Evolutionary conservation across 2,888 invertebrate species (phyloP).

Genomic region (Chymomyza amoena): DNA sequence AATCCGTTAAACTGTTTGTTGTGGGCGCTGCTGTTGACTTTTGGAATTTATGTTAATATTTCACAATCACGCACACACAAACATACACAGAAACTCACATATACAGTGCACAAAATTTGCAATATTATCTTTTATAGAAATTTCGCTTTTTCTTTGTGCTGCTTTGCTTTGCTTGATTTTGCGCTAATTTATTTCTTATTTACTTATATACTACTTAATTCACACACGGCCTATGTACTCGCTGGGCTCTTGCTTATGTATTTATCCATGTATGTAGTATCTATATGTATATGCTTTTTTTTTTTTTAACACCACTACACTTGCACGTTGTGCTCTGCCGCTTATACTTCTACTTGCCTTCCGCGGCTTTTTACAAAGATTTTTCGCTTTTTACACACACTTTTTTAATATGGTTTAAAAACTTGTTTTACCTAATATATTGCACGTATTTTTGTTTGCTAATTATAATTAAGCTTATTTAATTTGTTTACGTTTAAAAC

Average conservation of each 20-base stretch:
- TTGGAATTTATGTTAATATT: constrained; percentile 47
- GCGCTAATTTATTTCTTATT: constrained; percentile 40
- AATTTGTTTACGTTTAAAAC: constrained; percentile 42
- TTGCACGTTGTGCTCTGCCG: constrained; percentile 49
- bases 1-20: constrained; percentile 50
- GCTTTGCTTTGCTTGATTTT: constrained; percentile 24
- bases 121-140: constrained; percentile 35
- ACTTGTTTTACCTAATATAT: constrained; percentile 32
- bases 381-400: constrained; percentile 32
- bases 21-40: constrained; percentile 33
- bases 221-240: constrained; percentile 21
- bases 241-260: background rate
- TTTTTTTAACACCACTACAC: constrained; percentile 61
- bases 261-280: constrained; percentile 21
- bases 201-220: constrained; percentile 31
- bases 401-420: constrained; percentile 8
- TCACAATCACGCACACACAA: constrained; percentile 25
- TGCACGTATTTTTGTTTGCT: constrained; percentile 38
- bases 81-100: constrained; percentile 7
- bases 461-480: constrained; percentile 26
- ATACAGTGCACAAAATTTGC: constrained; percentile 40
- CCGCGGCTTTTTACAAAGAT: constrained; percentile 49
- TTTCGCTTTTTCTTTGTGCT: constrained; percentile 54
- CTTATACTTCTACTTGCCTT: constrained; percentile 44
- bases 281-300: constrained; percentile 14